Base-by-base conservation (phyloP, 2,797 vertebrate genomes). In the Phoxinus dragarum region DNA sequence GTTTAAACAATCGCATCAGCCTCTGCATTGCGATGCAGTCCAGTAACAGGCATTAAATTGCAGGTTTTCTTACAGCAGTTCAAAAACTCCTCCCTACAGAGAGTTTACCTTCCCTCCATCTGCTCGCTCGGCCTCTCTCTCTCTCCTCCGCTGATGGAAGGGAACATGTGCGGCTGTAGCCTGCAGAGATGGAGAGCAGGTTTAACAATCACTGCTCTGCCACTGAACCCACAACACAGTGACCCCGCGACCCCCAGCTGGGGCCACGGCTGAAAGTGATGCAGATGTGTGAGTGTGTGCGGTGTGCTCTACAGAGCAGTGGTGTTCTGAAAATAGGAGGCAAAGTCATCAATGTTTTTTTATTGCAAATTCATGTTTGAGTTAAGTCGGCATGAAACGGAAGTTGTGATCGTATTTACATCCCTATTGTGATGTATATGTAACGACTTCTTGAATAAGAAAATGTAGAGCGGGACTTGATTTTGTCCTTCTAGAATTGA, bases 101-200 rank as follows among this genome's bases (percentile, higher is more conserved):
- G 68, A 47, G 40, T 64, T 79, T 79, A 64, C 40, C 76, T 79
- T 44, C 59, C 40, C 6, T 66, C 56, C 76, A 64, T 79, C 76
- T 64, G 76, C 74, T 79, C 54, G 8, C 56, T 75, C 47, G 1
- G 44, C 44, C 71, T 68, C 64, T 69, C 79, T 56, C 47, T 81
- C 66, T 71, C 67, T 72, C 47, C 10, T 61, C 38, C 0, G n/a
- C 80, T 61, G 68, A 82, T 82, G 68, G 80, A 82, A 42, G 52
- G 23, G 69, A 68, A 42, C 68, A 72, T 56, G 54, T 73, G 72
- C 23, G 6, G 56, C 69, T 64, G 67, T 11, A 82, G 52, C 56
- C 81, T 76, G 82, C 73, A 84, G 61, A 84, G 82, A 84, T 54
- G 36, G 34, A 77, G 73, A 76, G 61, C 73, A 76, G 34, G 47